These are phyloP conservation scores for Sebastes oblongus DNA, from an alignment of 2,797 vertebrate species.

Conservation along the genomic window DNA sequence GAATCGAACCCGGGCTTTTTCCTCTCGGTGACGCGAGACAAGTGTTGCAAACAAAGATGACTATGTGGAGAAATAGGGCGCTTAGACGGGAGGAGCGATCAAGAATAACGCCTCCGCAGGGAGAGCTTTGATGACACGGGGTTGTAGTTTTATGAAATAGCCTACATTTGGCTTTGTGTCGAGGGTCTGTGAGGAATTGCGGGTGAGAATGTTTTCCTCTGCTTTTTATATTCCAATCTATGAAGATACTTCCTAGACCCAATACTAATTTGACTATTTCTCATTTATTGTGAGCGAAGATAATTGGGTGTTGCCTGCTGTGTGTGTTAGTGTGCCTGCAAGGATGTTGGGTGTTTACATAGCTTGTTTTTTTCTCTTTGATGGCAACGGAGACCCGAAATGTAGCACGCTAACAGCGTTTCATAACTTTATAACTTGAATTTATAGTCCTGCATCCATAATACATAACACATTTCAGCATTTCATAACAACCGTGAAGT, in stretches of 20 bases:
- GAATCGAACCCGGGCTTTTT: slow-evolving; percentile 62
- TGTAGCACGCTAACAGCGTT: slow-evolving; percentile 27
- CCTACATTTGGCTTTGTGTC: slow-evolving; percentile 77
- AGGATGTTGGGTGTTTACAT: slow-evolving; percentile 55
- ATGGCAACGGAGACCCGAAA: slow-evolving; percentile 39
- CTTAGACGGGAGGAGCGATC: slow-evolving; percentile 73
- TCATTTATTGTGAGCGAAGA: slow-evolving; percentile 72
- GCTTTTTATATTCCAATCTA: slow-evolving; percentile 51
- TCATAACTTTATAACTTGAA: slow-evolving; percentile 35
- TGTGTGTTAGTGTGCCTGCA: slow-evolving; percentile 53
- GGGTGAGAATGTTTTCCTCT: slow-evolving; percentile 59
- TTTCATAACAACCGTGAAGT: slow-evolving; percentile 10
- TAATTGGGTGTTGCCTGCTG: slow-evolving; percentile 76
- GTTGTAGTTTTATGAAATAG: slow-evolving; percentile 80
- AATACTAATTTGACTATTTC: slow-evolving; percentile 70
- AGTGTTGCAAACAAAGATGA: slow-evolving; percentile 75
- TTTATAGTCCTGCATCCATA: slow-evolving; percentile 29
- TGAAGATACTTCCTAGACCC: slow-evolving; percentile 45
- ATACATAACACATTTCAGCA: slow-evolving; percentile 23
- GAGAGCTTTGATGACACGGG: slow-evolving; percentile 75
- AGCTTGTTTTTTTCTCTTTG: slow-evolving; percentile 39
- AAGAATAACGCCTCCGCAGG: slow-evolving; percentile 73
- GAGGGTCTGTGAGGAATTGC: slow-evolving; percentile 68
- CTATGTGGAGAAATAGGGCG: slow-evolving; percentile 76
- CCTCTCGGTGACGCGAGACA: slow-evolving; percentile 64